phyloP scores from a whole-genome alignment of 2,113 vertebrate genomes.

The Odontophorus gujanensis region DNA sequence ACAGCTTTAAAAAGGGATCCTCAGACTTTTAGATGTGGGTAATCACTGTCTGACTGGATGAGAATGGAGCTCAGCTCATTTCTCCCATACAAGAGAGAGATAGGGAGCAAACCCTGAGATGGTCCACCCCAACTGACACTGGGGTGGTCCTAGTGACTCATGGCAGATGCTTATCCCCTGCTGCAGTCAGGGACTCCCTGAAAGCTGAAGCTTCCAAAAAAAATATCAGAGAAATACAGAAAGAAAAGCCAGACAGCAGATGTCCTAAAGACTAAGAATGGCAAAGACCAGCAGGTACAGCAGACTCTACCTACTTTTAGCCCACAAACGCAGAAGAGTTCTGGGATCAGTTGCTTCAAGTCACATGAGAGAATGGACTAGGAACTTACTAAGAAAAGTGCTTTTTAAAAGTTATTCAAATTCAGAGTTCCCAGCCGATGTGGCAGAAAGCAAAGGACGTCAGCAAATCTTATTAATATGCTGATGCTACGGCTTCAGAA shows the following conservation, averaged over 20 bases:
- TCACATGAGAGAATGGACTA: neutral
- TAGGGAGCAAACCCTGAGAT: neutral
- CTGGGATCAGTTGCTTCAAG: neutral
- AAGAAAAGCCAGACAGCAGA: neutral
- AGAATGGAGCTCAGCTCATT: neutral
- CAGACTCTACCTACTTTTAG: neutral
- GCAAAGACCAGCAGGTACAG: neutral
- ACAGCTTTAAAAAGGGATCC: neutral
- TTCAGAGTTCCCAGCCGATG: constrained; percentile 49
- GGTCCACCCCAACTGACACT: neutral
- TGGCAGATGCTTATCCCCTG: neutral
- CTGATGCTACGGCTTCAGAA: constrained; percentile 63
- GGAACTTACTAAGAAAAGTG: constrained; percentile 49
- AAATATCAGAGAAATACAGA: neutral
- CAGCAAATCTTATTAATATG: constrained; percentile 76
- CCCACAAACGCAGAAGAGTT: neutral
- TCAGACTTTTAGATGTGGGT: neutral
- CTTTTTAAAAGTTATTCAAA: constrained; percentile 59
- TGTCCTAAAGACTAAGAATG: neutral
- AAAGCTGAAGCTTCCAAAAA: neutral
- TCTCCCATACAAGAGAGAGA: neutral
- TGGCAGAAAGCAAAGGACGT: constrained; percentile 62
- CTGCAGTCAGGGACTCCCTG: neutral
- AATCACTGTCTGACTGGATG: neutral
- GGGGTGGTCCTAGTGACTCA: neutral